A percentile compares a stretch with the other conserved stretches of the same genome.
Evolutionary conservation across 2,113 vertebrate genomes (phyloP).

Genomic region (Sialia sialis): DNA sequence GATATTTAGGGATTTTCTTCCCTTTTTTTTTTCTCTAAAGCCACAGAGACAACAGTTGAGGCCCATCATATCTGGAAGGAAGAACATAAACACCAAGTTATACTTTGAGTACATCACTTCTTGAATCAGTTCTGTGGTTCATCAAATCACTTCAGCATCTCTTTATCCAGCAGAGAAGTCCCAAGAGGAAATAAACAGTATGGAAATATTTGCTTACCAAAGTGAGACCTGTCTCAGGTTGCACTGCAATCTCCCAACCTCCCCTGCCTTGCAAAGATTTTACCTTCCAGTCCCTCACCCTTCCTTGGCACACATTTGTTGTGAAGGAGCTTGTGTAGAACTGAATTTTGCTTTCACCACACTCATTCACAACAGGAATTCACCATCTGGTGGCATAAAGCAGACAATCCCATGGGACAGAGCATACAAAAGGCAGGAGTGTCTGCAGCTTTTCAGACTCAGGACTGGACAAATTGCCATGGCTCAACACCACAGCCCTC

Average conservation of each 20-base stretch:
- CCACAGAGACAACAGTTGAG: neutral
- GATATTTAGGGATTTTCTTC: neutral
- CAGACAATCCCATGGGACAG: neutral
- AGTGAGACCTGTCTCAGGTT: neutral
- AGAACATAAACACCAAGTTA: neutral
- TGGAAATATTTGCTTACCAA: neutral
- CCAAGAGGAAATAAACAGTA: neutral
- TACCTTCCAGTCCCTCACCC: neutral
- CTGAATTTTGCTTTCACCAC: neutral
- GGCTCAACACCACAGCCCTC: neutral
- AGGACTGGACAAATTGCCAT: neutral
- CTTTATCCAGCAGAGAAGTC: neutral
- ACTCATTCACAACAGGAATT: neutral
- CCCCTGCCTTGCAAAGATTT: neutral
- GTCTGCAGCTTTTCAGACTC: neutral
- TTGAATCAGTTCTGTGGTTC: neutral
- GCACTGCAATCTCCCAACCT: neutral
- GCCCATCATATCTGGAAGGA: neutral
- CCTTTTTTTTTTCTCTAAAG: neutral
- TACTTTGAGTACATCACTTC: neutral
- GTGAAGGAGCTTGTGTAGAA: neutral
- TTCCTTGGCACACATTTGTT: neutral
- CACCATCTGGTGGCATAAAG: neutral
- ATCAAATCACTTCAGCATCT: neutral
- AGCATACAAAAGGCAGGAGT: neutral